Percentiles rank a stretch among this genome's conserved stretches.
These are phyloP conservation scores for Fabriciana adippe DNA, from an alignment of 2,888 invertebrate genomes.

Conservation along the genomic window DNA sequence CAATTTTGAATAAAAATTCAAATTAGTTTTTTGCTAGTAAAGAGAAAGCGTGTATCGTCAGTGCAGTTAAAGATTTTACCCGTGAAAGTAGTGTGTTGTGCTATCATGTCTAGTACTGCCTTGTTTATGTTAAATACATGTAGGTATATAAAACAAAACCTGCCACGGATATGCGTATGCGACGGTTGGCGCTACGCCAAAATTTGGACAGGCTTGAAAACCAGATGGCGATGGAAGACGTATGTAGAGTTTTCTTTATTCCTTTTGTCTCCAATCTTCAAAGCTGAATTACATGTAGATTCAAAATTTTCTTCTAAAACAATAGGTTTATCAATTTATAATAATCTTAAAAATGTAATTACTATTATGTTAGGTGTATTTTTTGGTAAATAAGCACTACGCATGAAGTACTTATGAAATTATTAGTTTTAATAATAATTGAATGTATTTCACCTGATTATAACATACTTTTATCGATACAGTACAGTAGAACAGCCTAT, in stretches of 20 bases:
- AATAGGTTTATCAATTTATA: neutral
- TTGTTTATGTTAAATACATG: conserved; percentile 18
- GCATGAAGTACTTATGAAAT: too few relatives aligned
- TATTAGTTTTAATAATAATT: too few relatives aligned
- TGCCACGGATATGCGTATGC: conserved; percentile 38
- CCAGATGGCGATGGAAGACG: conserved; percentile 57
- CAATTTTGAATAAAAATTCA: conserved; percentile 77
- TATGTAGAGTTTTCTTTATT: conserved; percentile 18
- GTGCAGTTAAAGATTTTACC: conserved; percentile 62
- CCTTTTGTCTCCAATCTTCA: neutral
- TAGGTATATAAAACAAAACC: conserved; percentile 15
- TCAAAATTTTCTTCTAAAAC: too few relatives aligned
- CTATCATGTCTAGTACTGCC: conserved; percentile 40
- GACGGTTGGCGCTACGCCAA: conserved; percentile 55
- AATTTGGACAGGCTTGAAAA: conserved; percentile 47
- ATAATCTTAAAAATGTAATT: neutral
- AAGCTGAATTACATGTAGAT: too few relatives aligned
- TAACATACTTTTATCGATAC: neutral
- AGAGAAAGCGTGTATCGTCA: conserved; percentile 70
- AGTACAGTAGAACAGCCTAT: neutral
- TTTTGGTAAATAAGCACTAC: too few relatives aligned
- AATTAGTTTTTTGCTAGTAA: conserved; percentile 73
- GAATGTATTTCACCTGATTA: too few relatives aligned
- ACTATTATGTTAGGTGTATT: too few relatives aligned
- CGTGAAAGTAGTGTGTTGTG: conserved; percentile 66